These are phyloP conservation scores for Leucophenga maculata DNA, from an alignment of 2,888 invertebrate genomes.

Conservation along the genomic window DNA sequence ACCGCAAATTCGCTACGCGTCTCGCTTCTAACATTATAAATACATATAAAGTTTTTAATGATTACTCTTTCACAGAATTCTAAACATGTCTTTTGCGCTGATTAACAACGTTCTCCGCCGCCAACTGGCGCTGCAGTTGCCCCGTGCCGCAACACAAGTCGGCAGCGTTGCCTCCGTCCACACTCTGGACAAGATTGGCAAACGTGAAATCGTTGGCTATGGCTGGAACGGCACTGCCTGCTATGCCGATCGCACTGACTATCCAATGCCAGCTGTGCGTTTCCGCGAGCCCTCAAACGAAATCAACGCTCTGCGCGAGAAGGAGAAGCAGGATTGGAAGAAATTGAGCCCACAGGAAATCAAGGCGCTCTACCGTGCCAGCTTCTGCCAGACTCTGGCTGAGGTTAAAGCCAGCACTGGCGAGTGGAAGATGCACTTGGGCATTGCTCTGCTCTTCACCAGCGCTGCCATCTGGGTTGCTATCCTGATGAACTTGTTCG, in stretches of 20 bases:
- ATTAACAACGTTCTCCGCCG: slow-evolving; percentile 63
- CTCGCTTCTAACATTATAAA: too few relatives aligned
- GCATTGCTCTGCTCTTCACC: slow-evolving; percentile 70
- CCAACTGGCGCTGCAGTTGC: slow-evolving; percentile 60
- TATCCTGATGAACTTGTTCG: slow-evolving; percentile 67
- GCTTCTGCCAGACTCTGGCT: slow-evolving; percentile 93
- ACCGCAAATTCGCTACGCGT: too few relatives aligned
- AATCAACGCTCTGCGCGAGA: slow-evolving; percentile 83
- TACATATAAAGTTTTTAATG: too few relatives aligned
- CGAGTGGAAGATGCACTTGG: slow-evolving; percentile 74
- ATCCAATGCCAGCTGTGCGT: slow-evolving; percentile 92
- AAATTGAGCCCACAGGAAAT: slow-evolving; percentile 91
- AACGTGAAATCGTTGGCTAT: slow-evolving; percentile 91
- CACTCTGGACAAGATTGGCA: slow-evolving; percentile 77
- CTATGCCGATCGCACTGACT: slow-evolving; percentile 85
- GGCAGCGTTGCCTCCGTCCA: slow-evolving; percentile 68
- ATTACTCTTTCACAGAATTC: not conserved
- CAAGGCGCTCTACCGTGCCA: slow-evolving; percentile 92
- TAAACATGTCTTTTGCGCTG: slow-evolving; percentile 65
- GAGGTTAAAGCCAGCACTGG: slow-evolving; percentile 82
- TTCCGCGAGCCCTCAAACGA: slow-evolving; percentile 87
- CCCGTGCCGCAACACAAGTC: slow-evolving; percentile 53
- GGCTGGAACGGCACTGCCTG: slow-evolving; percentile 87
- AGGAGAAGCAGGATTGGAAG: slow-evolving; percentile 97
- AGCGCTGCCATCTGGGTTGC: slow-evolving; percentile 63